Base-by-base conservation (phyloP, 2,888 invertebrate species). In the Lathronympha strigana region DNA sequence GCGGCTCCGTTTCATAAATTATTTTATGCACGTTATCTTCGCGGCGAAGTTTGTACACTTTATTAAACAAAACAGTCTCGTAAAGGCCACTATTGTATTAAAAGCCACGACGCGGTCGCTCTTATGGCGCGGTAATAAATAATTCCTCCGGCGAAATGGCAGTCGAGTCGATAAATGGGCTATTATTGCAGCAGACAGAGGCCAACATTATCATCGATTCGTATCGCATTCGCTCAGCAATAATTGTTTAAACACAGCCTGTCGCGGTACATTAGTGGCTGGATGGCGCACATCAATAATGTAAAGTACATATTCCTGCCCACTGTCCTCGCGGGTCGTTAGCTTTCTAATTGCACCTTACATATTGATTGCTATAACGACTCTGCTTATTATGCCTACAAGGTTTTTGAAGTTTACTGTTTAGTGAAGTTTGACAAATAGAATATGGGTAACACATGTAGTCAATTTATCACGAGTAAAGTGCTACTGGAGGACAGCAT, bases 181-280 rank as follows among this genome's bases (percentile, higher is more conserved):
- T 89, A 89, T 90, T 88, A 90, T 88, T 86, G 83, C 86, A 82
- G 80, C 82, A 86, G 87, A 88, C 89, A 84, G 86, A 84, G 84
- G 86, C 87, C 84, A 86, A 86, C 85, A 87, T 90, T 89, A 89
- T 88, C 88, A 83, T 86, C 83, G 85, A 88, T 86, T 90, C 84
- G 85, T 85, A 90, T 89, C 88, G 86, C 83, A 84, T 87, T 87
- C 81, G 82, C 81, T 77, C 79, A 77, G 83, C 80, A 84, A 87
- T 90, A 88, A 90, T 90, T 89, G 89, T 90, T 89, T 88, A 88
- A 90, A 88, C 87, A 88, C 84, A 87, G 85, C 80, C 80, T 80
- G 81, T 82, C 77, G 83, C 76, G 79, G 81, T 79, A 81, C 83
- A 84, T 87, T 88, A 87, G 85, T 75, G 80, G 81, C 78, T 73